Evolutionary conservation across 2,888 invertebrate species (phyloP).

Genomic region (Apotomis betuletana): DNA sequence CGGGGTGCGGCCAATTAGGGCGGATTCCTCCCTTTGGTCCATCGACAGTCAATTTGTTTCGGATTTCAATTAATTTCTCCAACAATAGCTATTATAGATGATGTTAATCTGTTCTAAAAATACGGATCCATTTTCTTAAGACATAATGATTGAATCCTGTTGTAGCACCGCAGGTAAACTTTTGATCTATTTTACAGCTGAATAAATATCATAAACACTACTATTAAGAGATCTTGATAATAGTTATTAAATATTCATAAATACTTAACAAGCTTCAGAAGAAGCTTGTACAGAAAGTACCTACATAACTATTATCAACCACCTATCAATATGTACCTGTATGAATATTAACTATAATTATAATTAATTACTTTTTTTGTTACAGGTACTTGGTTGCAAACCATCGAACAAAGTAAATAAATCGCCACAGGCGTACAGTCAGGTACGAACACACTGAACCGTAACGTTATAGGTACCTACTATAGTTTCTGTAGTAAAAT

Average conservation of each 20-base stretch:
- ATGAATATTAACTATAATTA: not conserved
- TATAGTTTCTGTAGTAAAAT: too few relatives aligned
- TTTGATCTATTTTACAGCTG: not conserved
- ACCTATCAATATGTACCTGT: too few relatives aligned
- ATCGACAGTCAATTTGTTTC: conserved; percentile 24
- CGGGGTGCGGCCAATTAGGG: conserved; percentile 22
- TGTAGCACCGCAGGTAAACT: not conserved
- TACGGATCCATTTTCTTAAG: not conserved
- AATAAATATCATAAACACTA: too few relatives aligned
- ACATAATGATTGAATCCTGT: not conserved
- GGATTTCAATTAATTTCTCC: conserved; percentile 24
- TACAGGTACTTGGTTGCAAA: conserved; percentile 41
- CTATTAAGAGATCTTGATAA: too few relatives aligned
- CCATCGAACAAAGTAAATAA: not conserved
- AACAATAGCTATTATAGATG: conserved; percentile 13
- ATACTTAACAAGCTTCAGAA: too few relatives aligned
- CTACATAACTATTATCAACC: too few relatives aligned
- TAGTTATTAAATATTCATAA: too few relatives aligned
- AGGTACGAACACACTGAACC: not conserved
- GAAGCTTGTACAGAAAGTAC: too few relatives aligned
- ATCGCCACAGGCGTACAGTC: not conserved
- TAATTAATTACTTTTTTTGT: conserved; percentile 39
- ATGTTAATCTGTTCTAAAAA: conserved; percentile 9
- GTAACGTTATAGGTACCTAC: too few relatives aligned
- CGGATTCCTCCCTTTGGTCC: conserved; percentile 8